Evolutionary conservation across 2,797 vertebrate genomes (phyloP), one percentile per base, ranked within the genome.

Genomic region (Lagorchestes hirsutus): DNA sequence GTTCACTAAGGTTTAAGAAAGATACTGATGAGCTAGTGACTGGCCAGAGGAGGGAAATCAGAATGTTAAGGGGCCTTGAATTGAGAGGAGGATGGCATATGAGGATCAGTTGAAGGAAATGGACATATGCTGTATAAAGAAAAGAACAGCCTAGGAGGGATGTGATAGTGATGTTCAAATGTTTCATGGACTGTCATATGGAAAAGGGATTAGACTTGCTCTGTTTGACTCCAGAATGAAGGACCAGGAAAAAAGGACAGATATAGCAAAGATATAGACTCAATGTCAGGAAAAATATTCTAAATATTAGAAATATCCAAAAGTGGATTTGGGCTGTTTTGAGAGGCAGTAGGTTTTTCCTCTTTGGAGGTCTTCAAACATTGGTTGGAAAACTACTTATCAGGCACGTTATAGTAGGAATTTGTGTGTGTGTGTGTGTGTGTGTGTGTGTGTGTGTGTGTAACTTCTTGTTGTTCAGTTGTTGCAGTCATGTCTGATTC

Each of bases 291-390:
- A n/a, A 67, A 67, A 67, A 67, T 13, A 67, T n/a, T 34, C 62
- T 67, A 16, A 62, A 14, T 14, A n/a, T n/a, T n/a, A n/a, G 34
- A 67, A n/a, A 24, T 94, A 13, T 67, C 58, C 74, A 92, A 94
- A 96, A 93, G 93, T n/a, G 18, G 34, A 95, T 67, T n/a, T 92
- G 92, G 55, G n/a, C 67, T 94, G n/a, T 93, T 92, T 94, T 95
- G 34, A 14, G 29, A 22, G 31, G 46, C 67, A 97, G 95, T 93
- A 57, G 92, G 31, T 92, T 97, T 4, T 31, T 55, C 93, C 94
- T 95, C 93, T 93, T 92, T 95, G 95, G 91, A 93, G 52, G 9
- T 93, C 34, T 95, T 95, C 94, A 95, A 56, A 46, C 18, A 28
- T 90, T 92, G 94, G 52, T 91, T 91, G 95, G 87, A 92, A 3